A percentile compares a stretch with the other conserved stretches of the same genome.
Conservation (phyloP, 2,113 vertebrate genomes). For the Hemichromis elongatus region DNA sequence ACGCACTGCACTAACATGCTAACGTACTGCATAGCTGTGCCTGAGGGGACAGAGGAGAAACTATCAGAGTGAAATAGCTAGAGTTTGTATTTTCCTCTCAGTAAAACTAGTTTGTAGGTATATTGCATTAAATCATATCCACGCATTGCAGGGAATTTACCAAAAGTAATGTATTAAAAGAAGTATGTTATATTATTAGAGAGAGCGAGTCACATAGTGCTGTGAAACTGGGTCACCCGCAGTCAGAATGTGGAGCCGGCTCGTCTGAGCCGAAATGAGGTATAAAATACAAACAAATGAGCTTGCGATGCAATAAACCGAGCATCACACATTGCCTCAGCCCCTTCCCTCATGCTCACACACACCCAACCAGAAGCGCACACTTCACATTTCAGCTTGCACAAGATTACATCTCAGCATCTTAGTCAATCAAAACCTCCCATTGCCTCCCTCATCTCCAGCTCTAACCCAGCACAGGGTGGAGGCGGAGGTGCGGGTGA, state of each 20-base stretch:
- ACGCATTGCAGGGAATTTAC: constrained; percentile 41
- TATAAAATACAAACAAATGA: constrained; percentile 77
- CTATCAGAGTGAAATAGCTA: constrained; percentile 34
- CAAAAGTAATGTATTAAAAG: constrained; percentile 64
- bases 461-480: constrained; percentile 9
- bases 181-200: constrained; percentile 53
- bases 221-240: constrained; percentile 73
- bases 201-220: constrained; percentile 27
- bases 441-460: constrained; percentile 27
- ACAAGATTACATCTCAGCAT: constrained; percentile 63
- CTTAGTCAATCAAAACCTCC: constrained; percentile 58
- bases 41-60: constrained; percentile 39
- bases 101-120: constrained; percentile 52
- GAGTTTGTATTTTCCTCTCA: constrained; percentile 46
- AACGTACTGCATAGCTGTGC: constrained; percentile 39
- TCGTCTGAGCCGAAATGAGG: constrained; percentile 70
- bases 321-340: constrained; percentile 43
- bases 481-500: not conserved
- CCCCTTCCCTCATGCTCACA: not conserved
- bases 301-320: constrained; percentile 65
- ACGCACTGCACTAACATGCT: constrained; percentile 62
- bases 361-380: constrained; percentile 1
- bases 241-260: constrained; percentile 60
- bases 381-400: constrained; percentile 50
- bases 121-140: constrained; percentile 57